These are phyloP conservation scores for Euzophera pinguis DNA, from an alignment of 2,888 invertebrate genomes.

Conservation along the genomic window DNA sequence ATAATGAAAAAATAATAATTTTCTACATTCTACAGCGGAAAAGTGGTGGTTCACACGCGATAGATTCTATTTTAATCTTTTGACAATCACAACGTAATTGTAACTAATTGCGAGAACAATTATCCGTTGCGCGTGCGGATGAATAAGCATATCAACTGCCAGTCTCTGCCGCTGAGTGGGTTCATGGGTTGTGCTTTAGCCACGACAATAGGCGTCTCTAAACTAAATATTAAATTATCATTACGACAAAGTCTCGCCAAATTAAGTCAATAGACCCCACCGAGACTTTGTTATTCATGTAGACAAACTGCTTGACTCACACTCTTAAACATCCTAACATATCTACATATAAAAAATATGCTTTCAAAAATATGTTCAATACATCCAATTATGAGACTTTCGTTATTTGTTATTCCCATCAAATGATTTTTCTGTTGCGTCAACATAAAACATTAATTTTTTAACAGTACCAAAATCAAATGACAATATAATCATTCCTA, in stretches of 20 bases:
- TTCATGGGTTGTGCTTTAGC: not conserved
- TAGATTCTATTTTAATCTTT: conserved; percentile 72
- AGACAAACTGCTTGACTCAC: too few species aligned
- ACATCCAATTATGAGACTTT: too few species aligned
- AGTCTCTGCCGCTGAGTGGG: not conserved
- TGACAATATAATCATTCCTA: not conserved
- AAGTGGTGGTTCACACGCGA: conserved; percentile 71
- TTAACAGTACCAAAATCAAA: not conserved
- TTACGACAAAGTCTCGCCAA: not conserved
- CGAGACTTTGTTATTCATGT: too few species aligned
- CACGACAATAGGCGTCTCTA: too few species aligned
- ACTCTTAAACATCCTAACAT: too few species aligned
- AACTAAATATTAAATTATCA: not conserved
- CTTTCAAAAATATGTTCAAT: too few species aligned
- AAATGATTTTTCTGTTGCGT: too few species aligned
- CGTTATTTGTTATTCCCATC: too few species aligned
- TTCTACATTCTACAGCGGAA: conserved; percentile 64
- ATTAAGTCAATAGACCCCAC: too few species aligned
- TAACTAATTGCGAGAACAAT: conserved; percentile 56
- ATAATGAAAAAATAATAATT: conserved; percentile 50
- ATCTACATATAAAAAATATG: too few species aligned
- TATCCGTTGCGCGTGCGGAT: conserved; percentile 46
- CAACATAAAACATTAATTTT: not conserved
- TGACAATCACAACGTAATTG: conserved; percentile 67
- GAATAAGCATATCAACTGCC: conserved; percentile 28